Evolutionary conservation across 2,888 invertebrate genomes (phyloP).

Genomic region (Celastrina argiolus): DNA sequence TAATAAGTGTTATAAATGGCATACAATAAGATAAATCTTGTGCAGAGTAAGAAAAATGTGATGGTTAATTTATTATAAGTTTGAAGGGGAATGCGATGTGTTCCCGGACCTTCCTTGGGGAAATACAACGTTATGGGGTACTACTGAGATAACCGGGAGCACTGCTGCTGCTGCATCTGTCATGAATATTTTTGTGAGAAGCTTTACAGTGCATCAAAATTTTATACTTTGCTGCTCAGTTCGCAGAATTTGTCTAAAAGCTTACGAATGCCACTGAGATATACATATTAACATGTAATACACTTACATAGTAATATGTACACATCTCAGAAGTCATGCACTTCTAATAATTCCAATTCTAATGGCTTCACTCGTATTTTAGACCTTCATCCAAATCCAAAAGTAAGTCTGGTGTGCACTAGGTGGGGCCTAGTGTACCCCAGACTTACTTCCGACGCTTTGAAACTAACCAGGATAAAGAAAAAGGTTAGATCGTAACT

Average conservation of each 20-base stretch:
- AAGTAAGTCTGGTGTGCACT: too few relatives aligned
- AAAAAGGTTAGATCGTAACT: too few relatives aligned
- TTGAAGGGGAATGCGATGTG: slow-evolving; percentile 14
- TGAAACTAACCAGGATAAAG: too few relatives aligned
- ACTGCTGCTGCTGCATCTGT: slow-evolving; percentile 7
- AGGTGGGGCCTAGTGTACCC: too few relatives aligned
- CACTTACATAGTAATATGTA: too few relatives aligned
- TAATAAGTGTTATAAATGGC: neutral
- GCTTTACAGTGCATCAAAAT: slow-evolving; percentile 3
- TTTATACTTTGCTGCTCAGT: neutral
- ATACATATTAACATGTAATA: too few relatives aligned
- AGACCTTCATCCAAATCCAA: too few relatives aligned
- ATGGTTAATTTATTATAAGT: slow-evolving; percentile 19
- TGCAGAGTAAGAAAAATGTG: slow-evolving; percentile 10
- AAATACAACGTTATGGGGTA: slow-evolving; percentile 13
- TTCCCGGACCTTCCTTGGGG: slow-evolving; percentile 6
- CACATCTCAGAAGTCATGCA: too few relatives aligned
- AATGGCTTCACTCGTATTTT: too few relatives aligned
- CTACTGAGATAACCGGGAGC: neutral
- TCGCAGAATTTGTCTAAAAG: neutral
- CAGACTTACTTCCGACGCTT: too few relatives aligned
- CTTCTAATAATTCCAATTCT: too few relatives aligned
- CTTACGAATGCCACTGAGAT: neutral
- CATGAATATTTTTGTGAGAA: slow-evolving; percentile 16
- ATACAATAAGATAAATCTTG: neutral